Conservation (phyloP, 1,140 invertebrate species). For the Drosophila obscura region DNA sequence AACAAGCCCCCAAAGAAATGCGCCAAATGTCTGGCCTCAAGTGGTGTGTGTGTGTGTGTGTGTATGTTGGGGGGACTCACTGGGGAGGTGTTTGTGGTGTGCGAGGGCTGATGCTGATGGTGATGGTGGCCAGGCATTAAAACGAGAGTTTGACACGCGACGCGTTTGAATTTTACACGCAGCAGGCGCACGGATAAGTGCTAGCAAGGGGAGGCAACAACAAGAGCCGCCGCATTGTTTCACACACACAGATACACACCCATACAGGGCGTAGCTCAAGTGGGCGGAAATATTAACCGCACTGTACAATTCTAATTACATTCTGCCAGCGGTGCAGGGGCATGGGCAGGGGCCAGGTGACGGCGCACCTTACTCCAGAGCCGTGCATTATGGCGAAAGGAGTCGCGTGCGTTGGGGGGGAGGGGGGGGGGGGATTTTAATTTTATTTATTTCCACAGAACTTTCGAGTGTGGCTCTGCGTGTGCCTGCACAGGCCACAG, state of each 20-base stretch:
- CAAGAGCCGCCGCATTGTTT: conserved; percentile 56
- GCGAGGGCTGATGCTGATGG: conserved; percentile 11
- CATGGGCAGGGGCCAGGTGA: too few relatives aligned
- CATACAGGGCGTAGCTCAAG: conserved; percentile 50
- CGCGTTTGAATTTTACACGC: conserved; percentile 81
- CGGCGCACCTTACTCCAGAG: conserved; percentile 8
- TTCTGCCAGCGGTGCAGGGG: conserved; percentile 50
- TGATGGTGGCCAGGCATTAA: conserved; percentile 52
- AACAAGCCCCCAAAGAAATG: conserved; percentile 72
- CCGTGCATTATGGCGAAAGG: conserved; percentile 10
- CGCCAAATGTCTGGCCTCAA: conserved; percentile 79
- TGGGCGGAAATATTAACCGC: conserved; percentile 80
- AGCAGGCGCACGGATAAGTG: conserved; percentile 44
- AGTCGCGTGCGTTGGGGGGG: conserved; percentile 7
- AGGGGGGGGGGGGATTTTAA: conserved; percentile 53
- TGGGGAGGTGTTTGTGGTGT: conserved; percentile 22
- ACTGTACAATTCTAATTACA: conserved; percentile 82
- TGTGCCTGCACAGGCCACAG: not conserved
- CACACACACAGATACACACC: conserved; percentile 12
- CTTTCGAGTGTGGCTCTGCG: conserved; percentile 51
- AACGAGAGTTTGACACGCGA: conserved; percentile 80
- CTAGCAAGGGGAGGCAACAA: conserved; percentile 28
- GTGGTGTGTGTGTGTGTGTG: conserved; percentile 44
- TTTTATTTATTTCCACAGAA: conserved; percentile 80
- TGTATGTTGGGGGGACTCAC: conserved; percentile 8